These are phyloP conservation scores for Microcebus murinus DNA, from an alignment of 2,113 vertebrate species.

Conservation along the genomic window DNA sequence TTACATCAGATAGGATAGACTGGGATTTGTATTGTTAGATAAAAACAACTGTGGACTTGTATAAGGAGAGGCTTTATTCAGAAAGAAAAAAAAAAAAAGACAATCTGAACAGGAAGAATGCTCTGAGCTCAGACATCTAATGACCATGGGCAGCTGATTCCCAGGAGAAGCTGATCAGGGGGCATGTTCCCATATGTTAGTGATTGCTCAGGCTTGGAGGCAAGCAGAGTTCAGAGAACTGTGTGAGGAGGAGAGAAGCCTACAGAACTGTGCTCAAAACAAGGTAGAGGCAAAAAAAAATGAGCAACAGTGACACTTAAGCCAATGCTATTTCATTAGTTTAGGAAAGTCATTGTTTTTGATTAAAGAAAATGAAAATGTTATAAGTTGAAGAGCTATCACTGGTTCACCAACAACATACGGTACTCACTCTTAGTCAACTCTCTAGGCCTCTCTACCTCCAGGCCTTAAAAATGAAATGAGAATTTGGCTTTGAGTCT, in stretches of 20 bases:
- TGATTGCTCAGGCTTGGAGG: not conserved
- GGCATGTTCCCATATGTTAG: rapidly evolving
- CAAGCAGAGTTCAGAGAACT: too few relatives aligned
- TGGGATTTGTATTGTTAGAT: not conserved
- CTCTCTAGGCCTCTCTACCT: too few relatives aligned
- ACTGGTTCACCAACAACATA: too few relatives aligned
- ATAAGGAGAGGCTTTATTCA: not conserved
- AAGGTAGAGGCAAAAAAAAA: too few relatives aligned
- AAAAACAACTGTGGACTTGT: not conserved
- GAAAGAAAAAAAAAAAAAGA: not conserved
- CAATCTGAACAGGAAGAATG: not conserved
- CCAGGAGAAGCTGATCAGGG: not conserved
- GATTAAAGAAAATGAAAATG: not conserved
- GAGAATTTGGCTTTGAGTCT: not conserved
- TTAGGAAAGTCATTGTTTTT: not conserved
- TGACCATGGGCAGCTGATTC: rapidly evolving
- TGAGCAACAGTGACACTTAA: not conserved
- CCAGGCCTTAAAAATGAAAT: too few relatives aligned
- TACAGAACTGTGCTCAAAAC: not conserved
- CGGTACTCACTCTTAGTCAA: too few relatives aligned
- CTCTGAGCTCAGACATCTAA: not conserved
- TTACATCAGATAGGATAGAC: not conserved
- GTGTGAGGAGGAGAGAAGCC: too few relatives aligned
- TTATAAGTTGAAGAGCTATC: not conserved
- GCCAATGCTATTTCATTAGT: not conserved